Conservation (phyloP, 2,113 vertebrate species). For the Brevimyrus niger region DNA sequence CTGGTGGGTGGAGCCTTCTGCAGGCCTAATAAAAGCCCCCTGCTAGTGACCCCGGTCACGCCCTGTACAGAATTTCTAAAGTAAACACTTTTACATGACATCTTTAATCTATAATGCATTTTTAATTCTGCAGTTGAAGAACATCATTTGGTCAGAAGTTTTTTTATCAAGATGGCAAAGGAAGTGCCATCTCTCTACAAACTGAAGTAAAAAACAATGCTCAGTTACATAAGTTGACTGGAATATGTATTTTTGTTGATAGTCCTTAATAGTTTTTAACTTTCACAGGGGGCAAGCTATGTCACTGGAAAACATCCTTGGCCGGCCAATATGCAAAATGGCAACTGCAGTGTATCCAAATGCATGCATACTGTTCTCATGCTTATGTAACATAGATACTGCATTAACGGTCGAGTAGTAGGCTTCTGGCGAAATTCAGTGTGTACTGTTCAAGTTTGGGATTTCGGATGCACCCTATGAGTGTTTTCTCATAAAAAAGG, state of each 20-base stretch:
- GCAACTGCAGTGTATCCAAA: neutral
- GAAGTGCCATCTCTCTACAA: neutral
- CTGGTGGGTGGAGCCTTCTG: constrained; percentile 38
- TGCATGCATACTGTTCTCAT: neutral
- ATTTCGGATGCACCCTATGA: neutral
- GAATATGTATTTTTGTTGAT: neutral
- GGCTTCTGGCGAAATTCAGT: neutral
- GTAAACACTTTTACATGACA: neutral
- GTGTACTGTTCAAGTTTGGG: neutral
- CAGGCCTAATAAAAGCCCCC: constrained; percentile 48
- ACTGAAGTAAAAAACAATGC: neutral
- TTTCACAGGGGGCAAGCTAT: neutral
- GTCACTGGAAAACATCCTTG: neutral
- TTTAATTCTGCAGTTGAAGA: neutral
- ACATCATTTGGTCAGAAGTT: neutral
- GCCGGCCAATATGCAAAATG: neutral
- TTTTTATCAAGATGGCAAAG: neutral
- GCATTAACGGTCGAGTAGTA: neutral
- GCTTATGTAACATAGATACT: neutral
- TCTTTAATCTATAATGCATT: neutral
- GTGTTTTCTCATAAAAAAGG: neutral
- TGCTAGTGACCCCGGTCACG: neutral
- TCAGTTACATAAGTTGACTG: neutral
- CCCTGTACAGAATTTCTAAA: neutral
- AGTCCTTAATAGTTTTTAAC: neutral